Conservation (phyloP, 1,140 invertebrate species). For the Prorops nasuta region DNA sequence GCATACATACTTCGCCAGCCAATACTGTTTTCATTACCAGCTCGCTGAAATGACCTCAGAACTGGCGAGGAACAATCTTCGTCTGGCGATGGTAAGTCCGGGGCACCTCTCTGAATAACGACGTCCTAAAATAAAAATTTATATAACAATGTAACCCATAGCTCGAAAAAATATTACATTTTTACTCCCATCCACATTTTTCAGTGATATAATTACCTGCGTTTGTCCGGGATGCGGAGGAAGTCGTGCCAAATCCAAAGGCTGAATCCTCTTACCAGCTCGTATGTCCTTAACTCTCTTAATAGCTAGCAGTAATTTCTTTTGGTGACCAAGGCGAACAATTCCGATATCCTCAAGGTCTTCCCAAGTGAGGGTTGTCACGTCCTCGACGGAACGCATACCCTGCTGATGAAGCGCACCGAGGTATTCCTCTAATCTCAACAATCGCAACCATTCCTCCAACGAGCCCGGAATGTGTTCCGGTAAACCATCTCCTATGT, state of each 20-base stretch:
- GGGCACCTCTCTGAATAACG: slow-evolving; percentile 48
- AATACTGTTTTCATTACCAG: slow-evolving; percentile 25
- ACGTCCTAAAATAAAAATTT: slow-evolving; percentile 38
- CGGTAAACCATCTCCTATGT: slow-evolving; percentile 89
- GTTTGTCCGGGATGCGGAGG: slow-evolving; percentile 59
- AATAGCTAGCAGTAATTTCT: slow-evolving; percentile 95
- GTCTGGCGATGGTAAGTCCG: slow-evolving; percentile 52
- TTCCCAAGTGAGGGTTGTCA: slow-evolving; percentile 95
- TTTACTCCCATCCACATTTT: too few species aligned
- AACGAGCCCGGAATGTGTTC: slow-evolving; percentile 89
- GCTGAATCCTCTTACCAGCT: slow-evolving; percentile 76
- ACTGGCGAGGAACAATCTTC: slow-evolving; percentile 54
- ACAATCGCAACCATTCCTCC: slow-evolving; percentile 88
- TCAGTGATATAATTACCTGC: too few species aligned
- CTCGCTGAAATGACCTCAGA: slow-evolving; percentile 50
- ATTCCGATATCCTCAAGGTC: slow-evolving; percentile 99
- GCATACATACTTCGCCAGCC: slow-evolving; percentile 52
- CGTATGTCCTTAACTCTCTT: slow-evolving; percentile 94
- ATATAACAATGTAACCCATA: neutral
- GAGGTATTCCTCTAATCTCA: slow-evolving; percentile 90
- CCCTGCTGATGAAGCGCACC: slow-evolving; percentile 86
- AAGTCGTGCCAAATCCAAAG: slow-evolving; percentile 61
- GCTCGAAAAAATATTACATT: too few species aligned
- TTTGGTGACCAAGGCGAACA: slow-evolving; percentile 92
- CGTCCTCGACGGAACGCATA: slow-evolving; percentile 89